Evolutionary conservation across 1,140 invertebrate species (phyloP), one percentile per base, ranked within the genome.

Genomic region (Conus betulinus): DNA sequence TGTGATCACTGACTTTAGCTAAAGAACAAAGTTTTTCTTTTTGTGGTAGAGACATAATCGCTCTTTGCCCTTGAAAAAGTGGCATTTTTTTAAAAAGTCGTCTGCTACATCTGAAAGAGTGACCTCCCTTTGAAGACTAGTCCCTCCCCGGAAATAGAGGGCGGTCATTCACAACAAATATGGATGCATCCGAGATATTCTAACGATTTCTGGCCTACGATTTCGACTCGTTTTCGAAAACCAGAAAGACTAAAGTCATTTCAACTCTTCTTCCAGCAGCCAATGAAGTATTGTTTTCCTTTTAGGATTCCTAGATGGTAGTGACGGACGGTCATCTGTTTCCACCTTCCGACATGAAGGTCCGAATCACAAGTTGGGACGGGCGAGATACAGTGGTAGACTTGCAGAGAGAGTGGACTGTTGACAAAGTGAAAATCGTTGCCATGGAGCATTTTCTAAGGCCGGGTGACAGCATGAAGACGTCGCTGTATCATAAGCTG

Each of bases 341-440:
- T 87, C 93, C 92, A 55, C 91, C 93, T 88, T 92, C 92, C 85
- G 90, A 88, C 81, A 93, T 94, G 92, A 94, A 92, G 89, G 92
- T 95, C 57, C 90, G 93, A 85, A 91, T 95, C 23, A 93, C 94
- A 5, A 94, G 92, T 91, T 92, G 92, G 89, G 92, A 93, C 86
- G 95, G 95, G 13, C 90, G 90, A 11, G 93, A 93, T 51, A 92
- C 91, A 78, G 88, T 94, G 13, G 89, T 92, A 2, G 94, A 95
- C 55, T 90, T 95, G 57, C 90, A 90, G 52, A 91, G 93, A 8
- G 94, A 95, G 81, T 92, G 92, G 87, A 94, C 93, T n/a, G 92
- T 95, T 52, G 95, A 95, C 84, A 94, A 93, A 89, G 85, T 95
- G 27, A 95, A 95, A 91, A 92, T 95, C 25, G 93, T 92, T 88